Evolutionary conservation across 1,140 invertebrate species (phyloP), one percentile per base, ranked within the genome.

Genomic region (Monochamus saltuarius): DNA sequence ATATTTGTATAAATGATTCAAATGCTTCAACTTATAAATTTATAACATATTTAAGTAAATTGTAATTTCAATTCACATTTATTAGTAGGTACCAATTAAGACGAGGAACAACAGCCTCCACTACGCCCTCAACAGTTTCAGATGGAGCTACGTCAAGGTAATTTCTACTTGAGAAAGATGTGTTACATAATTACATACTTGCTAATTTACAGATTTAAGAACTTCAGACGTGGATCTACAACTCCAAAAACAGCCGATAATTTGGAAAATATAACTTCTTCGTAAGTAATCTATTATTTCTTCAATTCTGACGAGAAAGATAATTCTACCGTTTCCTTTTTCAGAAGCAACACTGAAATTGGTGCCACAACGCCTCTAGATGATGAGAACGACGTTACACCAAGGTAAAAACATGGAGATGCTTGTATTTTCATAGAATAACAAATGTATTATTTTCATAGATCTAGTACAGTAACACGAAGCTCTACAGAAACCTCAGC

Each of bases 151-250:
- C 37, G 11, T 6, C 16, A 8, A 56, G 46, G 42, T 46, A 36
- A 56, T 34, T 45, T 35, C 11, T 13, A 2, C 7, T n/a, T 47
- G 10, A 37, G n/a, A 46, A 54, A 34, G 16, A 19, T 55, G 17
- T 10, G 9, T 11, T 14, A 6, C 16, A 56, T 22, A 55, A 61
- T 52, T 3, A 51, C 38, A 52, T 52, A 52, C 29, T 3, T 57
- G 34, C 22, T 29, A 29, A 29, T 29, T 29, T 29, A 29, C 22
- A 29, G 22, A 29, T 29, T 29, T 29, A 29, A 29, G 22, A 35
- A 54, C 16, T 59, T 68, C 10, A 60, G 52, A 57, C 59, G 66
- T 40, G 64, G 63, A 51, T 54, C 59, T 17, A 68, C 63, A 3
- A 52, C 54, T n/a, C 52, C 17, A 56, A 35, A 14, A 1, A 7